A percentile compares a stretch with the other conserved stretches of the same genome.
phyloP scores from a whole-genome alignment of 2,113 vertebrate genomes.

The Coracopsis vasa region DNA sequence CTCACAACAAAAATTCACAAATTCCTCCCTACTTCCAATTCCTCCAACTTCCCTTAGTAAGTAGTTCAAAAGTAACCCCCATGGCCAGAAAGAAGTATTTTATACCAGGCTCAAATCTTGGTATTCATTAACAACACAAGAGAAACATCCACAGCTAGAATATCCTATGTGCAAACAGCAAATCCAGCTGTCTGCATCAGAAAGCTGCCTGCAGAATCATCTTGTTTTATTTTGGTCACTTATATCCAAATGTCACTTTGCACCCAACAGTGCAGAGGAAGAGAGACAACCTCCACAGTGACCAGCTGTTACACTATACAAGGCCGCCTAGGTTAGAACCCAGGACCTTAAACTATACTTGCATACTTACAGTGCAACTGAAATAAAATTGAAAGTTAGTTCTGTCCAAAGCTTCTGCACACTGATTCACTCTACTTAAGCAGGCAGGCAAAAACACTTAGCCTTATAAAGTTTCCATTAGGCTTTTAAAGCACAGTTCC shows the following conservation, averaged over 20 bases:
- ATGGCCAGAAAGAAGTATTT: background rate
- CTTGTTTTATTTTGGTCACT: background rate
- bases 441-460: background rate
- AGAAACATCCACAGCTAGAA: background rate
- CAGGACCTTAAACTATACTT: background rate
- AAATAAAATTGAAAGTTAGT: background rate
- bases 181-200: background rate
- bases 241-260: background rate
- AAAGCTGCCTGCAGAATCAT: background rate
- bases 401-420: background rate
- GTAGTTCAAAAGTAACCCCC: background rate
- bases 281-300: background rate
- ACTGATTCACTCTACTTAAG: background rate
- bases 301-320: background rate
- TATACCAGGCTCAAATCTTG: background rate
- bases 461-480: background rate
- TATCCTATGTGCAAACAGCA: background rate
- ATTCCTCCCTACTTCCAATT: background rate
- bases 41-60: background rate
- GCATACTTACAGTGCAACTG: accelerated
- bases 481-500: background rate
- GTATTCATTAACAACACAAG: background rate
- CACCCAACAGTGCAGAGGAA: background rate
- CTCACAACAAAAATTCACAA: background rate
- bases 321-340: background rate